A percentile compares a stretch with the other conserved stretches of the same genome.
These are phyloP conservation scores for Naso thynnoides DNA, from an alignment of 2,797 vertebrate genomes.

Conservation along the genomic window DNA sequence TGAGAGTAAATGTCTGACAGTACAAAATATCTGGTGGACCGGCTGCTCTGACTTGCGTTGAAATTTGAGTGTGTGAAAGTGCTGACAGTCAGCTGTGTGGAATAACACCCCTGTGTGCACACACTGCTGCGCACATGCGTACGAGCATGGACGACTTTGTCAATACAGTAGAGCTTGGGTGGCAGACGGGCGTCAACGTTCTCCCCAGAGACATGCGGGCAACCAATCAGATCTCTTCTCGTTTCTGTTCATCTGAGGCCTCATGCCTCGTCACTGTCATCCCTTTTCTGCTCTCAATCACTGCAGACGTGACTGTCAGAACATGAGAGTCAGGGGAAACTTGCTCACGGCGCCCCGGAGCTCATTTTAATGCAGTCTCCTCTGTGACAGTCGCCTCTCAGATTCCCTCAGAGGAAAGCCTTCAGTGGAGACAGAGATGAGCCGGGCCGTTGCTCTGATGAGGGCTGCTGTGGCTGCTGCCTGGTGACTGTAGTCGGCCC, in stretches of 20 bases:
- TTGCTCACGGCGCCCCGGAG: constrained; percentile 34
- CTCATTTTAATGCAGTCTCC: constrained; percentile 55
- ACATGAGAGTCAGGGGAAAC: constrained; percentile 37
- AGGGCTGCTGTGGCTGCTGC: constrained; percentile 39
- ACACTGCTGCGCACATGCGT: constrained; percentile 3
- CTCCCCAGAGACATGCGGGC: constrained; percentile 52
- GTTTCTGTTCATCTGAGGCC: constrained; percentile 41
- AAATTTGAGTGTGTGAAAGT: constrained; percentile 73
- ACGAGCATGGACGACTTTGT: constrained; percentile 19
- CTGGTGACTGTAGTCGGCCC: constrained; percentile 55
- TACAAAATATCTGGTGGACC: constrained; percentile 43
- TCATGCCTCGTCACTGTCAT: constrained; percentile 54
- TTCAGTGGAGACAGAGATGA: constrained; percentile 47
- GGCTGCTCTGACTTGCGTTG: constrained; percentile 46
- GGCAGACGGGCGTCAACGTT: constrained; percentile 44
- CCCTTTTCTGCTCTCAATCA: constrained; percentile 45
- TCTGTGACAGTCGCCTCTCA: constrained; percentile 26
- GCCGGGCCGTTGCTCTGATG: constrained; percentile 50
- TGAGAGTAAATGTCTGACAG: constrained; percentile 33
- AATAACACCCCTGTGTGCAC: constrained; percentile 32
- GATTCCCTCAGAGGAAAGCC: constrained; percentile 52
- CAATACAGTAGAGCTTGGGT: constrained; percentile 41
- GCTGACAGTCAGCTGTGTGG: constrained; percentile 60
- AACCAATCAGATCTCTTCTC: constrained; percentile 40
- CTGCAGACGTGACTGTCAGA: constrained; percentile 52